phyloP scores from a whole-genome alignment of 1,140 invertebrate species.

The Trinorchestia longiramus region DNA sequence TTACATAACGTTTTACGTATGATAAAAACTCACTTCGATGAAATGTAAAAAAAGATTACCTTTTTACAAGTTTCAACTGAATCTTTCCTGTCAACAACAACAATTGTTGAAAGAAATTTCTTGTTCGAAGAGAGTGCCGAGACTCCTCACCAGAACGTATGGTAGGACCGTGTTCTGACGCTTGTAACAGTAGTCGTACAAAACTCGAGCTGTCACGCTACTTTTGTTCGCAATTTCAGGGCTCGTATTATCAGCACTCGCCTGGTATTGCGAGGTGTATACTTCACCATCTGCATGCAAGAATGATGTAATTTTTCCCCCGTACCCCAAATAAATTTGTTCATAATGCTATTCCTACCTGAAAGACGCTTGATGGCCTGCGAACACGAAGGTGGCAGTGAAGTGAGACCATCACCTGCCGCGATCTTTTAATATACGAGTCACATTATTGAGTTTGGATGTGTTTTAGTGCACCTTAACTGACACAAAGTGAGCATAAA shows the following conservation, averaged over 20 bases:
- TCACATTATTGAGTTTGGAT: slow-evolving; percentile 35
- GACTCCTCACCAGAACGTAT: too few relatives aligned
- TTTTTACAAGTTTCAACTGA: too few relatives aligned
- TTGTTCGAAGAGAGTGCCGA: too few relatives aligned
- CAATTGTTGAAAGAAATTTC: too few relatives aligned
- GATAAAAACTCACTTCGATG: too few relatives aligned
- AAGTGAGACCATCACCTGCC: slow-evolving; percentile 11
- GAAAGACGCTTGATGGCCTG: not conserved
- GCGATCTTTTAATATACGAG: slow-evolving; percentile 40
- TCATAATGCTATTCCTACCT: slow-evolving; percentile 8
- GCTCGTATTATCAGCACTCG: not conserved
- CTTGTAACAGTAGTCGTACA: not conserved
- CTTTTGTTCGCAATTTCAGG: slow-evolving; percentile 1
- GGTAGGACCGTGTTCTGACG: not conserved
- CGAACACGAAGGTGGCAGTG: not conserved
- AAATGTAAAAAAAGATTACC: too few relatives aligned
- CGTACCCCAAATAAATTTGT: not conserved
- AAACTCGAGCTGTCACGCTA: not conserved
- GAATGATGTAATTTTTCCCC: not conserved
- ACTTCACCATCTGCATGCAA: not conserved
- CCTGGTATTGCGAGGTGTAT: not conserved
- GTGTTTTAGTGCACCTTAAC: slow-evolving; percentile 46
- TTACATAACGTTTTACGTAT: too few relatives aligned
- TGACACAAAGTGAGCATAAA: slow-evolving; percentile 49
- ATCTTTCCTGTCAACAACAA: too few relatives aligned